Percentiles rank a stretch among this genome's conserved stretches.
These are phyloP conservation scores for Ptychoptera contaminata DNA, from an alignment of 2,888 invertebrate genomes.

Conservation along the genomic window DNA sequence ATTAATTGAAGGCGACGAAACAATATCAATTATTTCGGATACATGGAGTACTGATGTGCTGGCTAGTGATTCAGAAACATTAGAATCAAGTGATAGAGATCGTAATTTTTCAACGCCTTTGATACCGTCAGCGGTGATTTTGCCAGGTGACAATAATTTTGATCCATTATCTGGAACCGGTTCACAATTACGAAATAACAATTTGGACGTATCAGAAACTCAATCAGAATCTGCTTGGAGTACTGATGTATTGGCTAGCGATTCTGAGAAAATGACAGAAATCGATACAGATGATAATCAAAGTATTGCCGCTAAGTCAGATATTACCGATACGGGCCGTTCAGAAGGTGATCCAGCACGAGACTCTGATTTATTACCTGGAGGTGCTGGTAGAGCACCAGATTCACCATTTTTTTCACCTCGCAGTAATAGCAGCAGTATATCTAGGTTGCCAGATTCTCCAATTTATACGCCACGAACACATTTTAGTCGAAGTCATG, in stretches of 20 bases:
- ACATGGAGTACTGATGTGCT: constrained; percentile 98
- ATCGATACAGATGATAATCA: constrained; percentile 49
- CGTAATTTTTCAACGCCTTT: constrained; percentile 32
- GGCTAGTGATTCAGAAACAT: constrained; percentile 89
- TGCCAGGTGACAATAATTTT: constrained; percentile 31
- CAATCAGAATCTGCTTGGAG: constrained; percentile 96
- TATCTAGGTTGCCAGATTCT: constrained; percentile 15
- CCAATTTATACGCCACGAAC: constrained; percentile 14
- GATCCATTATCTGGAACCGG: constrained; percentile 21
- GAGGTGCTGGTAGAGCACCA: constrained; percentile 12
- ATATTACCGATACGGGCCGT: constrained; percentile 48
- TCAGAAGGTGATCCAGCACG: constrained; percentile 18
- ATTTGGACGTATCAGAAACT: constrained; percentile 72
- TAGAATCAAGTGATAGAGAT: constrained; percentile 58
- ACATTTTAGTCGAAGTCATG: neutral
- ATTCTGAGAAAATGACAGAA: constrained; percentile 82
- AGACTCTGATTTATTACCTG: constrained; percentile 11
- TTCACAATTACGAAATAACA: constrained; percentile 23
- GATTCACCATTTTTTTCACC: constrained; percentile 18
- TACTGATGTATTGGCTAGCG: constrained; percentile 86
- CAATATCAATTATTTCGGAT: constrained; percentile 91
- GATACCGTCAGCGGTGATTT: constrained; percentile 29
- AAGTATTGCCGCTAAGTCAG: constrained; percentile 56
- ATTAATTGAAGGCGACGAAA: constrained; percentile 72
- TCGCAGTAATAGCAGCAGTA: constrained; percentile 11